Evolutionary conservation across 2,797 vertebrate genomes (phyloP).

Genomic region (Pelochelys cantorii): DNA sequence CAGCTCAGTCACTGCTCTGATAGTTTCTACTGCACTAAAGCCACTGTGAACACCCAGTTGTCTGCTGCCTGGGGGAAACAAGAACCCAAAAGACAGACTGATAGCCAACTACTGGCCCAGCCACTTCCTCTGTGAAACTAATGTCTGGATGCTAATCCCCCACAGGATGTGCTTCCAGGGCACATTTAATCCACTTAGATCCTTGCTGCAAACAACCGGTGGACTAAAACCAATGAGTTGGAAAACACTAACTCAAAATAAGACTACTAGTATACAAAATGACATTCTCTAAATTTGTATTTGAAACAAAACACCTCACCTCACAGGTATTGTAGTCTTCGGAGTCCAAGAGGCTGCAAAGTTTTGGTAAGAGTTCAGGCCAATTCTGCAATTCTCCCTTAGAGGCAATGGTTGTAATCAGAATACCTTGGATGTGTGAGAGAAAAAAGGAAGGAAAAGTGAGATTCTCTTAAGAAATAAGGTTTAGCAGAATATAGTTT

Average conservation of each 20-base stretch:
- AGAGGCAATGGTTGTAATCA: slow-evolving; percentile 98
- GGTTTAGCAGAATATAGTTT: not conserved
- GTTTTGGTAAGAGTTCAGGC: slow-evolving; percentile 97
- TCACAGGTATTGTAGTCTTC: slow-evolving; percentile 99
- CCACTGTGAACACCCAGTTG: not conserved
- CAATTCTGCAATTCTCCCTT: slow-evolving; percentile 98
- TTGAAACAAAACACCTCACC: slow-evolving; percentile 75
- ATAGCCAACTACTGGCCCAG: not conserved
- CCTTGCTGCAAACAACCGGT: not conserved
- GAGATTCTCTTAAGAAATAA: not conserved
- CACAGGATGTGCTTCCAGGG: not conserved
- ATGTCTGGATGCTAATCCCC: not conserved
- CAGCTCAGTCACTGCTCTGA: not conserved
- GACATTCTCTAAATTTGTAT: not conserved
- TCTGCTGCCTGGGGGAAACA: not conserved
- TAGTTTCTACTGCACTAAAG: not conserved
- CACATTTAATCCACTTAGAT: not conserved
- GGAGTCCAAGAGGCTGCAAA: slow-evolving; percentile 94
- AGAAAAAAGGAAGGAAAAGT: slow-evolving; percentile 35
- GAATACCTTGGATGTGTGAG: slow-evolving; percentile 85
- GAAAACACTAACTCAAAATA: not conserved
- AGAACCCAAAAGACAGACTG: not conserved
- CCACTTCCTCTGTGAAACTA: not conserved
- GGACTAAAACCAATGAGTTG: not conserved
- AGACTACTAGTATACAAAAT: not conserved